Conservation (phyloP, 2,797 vertebrate species). For the Gadopsis bispinosus region DNA sequence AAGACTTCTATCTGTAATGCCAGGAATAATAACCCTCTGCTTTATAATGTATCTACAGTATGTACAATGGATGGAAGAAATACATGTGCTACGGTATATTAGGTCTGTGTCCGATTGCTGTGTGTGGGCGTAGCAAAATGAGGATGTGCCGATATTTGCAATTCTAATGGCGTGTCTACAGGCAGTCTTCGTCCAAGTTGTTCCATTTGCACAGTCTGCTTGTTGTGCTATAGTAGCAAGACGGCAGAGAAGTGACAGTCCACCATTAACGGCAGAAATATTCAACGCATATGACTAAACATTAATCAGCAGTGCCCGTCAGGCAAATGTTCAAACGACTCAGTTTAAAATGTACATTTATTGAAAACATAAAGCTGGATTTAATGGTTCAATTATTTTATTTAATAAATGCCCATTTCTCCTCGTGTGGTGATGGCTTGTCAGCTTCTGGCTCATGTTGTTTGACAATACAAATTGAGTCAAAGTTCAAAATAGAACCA, state of each 20-base stretch:
- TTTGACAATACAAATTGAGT: background rate
- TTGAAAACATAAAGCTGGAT: background rate
- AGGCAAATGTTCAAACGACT: background rate
- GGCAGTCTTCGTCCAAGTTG: slow-evolving; percentile 5
- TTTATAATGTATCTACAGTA: background rate
- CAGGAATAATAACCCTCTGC: background rate
- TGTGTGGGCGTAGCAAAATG: slow-evolving; percentile 8
- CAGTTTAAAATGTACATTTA: background rate
- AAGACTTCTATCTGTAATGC: background rate
- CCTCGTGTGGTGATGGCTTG: background rate
- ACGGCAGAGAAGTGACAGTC: background rate
- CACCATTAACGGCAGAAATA: background rate
- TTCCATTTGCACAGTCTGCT: background rate
- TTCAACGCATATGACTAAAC: background rate
- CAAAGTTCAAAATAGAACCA: background rate
- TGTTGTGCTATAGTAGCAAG: background rate
- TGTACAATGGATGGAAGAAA: background rate
- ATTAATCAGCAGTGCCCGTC: background rate
- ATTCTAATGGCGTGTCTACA: slow-evolving; percentile 4
- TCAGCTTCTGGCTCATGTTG: background rate
- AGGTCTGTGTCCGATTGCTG: background rate
- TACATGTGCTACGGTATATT: background rate
- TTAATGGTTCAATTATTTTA: background rate
- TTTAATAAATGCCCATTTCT: background rate
- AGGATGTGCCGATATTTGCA: slow-evolving; percentile 7